A percentile compares a stretch with the other conserved stretches of the same genome.
These are phyloP conservation scores for Zophobas morio DNA, from an alignment of 1,140 invertebrate genomes.

Conservation along the genomic window DNA sequence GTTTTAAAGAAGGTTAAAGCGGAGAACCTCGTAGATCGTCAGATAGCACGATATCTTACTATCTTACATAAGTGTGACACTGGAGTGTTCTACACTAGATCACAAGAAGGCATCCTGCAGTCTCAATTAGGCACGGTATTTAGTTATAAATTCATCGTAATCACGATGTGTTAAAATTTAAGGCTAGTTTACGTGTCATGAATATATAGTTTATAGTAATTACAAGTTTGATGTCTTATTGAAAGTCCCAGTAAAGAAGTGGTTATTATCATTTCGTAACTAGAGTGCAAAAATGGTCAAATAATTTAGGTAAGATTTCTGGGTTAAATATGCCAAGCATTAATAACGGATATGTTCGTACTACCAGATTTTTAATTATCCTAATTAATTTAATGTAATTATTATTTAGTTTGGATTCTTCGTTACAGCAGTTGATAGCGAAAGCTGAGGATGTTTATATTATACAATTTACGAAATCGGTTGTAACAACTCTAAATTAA, in stretches of 20 bases:
- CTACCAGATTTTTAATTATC: no score
- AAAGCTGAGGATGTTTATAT: no score
- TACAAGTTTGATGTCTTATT: slow-evolving; percentile 16
- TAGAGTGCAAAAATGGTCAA: slow-evolving; percentile 11
- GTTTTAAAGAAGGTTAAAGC: slow-evolving; percentile 22
- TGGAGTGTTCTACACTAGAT: slow-evolving; percentile 28
- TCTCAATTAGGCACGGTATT: slow-evolving; percentile 38
- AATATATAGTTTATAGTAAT: slow-evolving; percentile 39
- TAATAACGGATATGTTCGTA: no score
- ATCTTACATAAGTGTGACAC: slow-evolving; percentile 8
- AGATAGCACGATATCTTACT: no score
- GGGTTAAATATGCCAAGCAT: no score
- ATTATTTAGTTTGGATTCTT: no score
- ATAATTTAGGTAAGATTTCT: background rate
- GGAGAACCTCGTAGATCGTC: background rate
- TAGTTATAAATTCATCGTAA: slow-evolving; percentile 38
- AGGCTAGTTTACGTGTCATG: slow-evolving; percentile 33
- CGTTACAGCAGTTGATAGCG: no score
- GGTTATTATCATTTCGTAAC: background rate
- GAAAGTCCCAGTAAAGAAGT: background rate
- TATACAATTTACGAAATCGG: no score
- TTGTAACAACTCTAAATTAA: no score
- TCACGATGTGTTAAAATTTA: slow-evolving; percentile 36
- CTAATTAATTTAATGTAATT: no score
- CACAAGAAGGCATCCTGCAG: slow-evolving; percentile 9